These are phyloP conservation scores for Motacilla alba DNA, from an alignment of 2,113 vertebrate species.

Conservation along the genomic window DNA sequence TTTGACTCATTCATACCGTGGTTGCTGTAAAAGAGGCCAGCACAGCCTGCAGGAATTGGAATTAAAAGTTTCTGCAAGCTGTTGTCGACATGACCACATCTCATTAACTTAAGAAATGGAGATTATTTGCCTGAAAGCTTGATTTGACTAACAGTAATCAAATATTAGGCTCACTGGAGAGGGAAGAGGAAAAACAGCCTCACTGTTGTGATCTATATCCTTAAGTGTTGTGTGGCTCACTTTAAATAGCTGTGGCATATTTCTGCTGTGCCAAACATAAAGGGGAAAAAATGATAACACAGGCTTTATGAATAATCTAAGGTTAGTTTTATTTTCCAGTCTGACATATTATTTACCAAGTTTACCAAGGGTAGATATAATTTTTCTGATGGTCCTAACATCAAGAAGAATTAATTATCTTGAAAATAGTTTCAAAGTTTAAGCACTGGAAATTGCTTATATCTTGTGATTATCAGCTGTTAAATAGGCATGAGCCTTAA, in stretches of 20 bases:
- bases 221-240: constrained; percentile 67
- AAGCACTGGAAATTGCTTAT: constrained; percentile 34
- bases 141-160: constrained; percentile 83
- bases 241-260: constrained; percentile 75
- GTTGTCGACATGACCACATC: constrained; percentile 81
- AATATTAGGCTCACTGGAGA: constrained; percentile 74
- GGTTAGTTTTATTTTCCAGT: constrained; percentile 69
- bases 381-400: constrained; percentile 44
- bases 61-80: constrained; percentile 82
- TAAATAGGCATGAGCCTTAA: constrained; percentile 60
- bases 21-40: constrained; percentile 80
- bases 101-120: constrained; percentile 84
- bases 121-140: constrained; percentile 83
- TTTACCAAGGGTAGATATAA: constrained; percentile 57
- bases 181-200: constrained; percentile 38
- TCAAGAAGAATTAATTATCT: constrained; percentile 64
- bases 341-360: constrained; percentile 68
- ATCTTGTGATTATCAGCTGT: constrained; percentile 3
- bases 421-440: constrained; percentile 59
- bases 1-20: constrained; percentile 78
- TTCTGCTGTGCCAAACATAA: constrained; percentile 74
- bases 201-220: constrained; percentile 67
- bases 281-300: constrained; percentile 41
- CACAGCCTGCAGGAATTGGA: constrained; percentile 80
- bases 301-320: constrained; percentile 69